Evolutionary conservation across 30 jellyfish, hydroid and myxozoan species (phyloP).

Genomic region (Nemopilema nomurai): DNA sequence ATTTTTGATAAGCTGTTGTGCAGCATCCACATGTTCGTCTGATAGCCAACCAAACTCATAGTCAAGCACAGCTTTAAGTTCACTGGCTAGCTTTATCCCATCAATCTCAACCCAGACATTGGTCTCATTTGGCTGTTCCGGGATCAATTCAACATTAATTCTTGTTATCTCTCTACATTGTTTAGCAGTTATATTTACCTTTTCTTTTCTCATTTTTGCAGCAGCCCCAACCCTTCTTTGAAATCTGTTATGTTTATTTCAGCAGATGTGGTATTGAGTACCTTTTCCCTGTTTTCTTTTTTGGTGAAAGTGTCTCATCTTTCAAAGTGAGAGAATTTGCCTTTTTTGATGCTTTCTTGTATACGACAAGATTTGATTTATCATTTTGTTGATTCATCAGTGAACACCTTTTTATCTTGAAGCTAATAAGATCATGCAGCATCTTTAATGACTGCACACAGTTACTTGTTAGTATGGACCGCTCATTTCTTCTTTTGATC

Average conservation of each 20-base stretch:
- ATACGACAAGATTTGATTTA: neutral
- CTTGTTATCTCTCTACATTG: neutral
- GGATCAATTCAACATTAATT: slow-evolving; percentile 22
- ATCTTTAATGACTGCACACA: slow-evolving; percentile 28
- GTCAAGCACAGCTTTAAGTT: slow-evolving; percentile 11
- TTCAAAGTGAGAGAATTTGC: slow-evolving; percentile 8
- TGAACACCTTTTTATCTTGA: slow-evolving; percentile 7
- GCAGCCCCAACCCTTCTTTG: slow-evolving; percentile 44
- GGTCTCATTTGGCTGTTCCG: neutral
- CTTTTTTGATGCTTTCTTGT: slow-evolving; percentile 10
- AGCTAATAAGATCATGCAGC: slow-evolving; percentile 20
- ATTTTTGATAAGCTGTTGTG: slow-evolving; percentile 15
- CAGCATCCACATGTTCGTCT: slow-evolving; percentile 29
- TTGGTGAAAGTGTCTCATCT: slow-evolving; percentile 18
- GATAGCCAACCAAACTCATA: slow-evolving; percentile 34
- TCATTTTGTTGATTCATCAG: neutral
- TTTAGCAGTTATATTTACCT: neutral
- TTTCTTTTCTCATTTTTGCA: slow-evolving; percentile 15
- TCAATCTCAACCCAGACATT: slow-evolving; percentile 40
- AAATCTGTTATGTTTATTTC: slow-evolving; percentile 19
- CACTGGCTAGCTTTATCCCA: slow-evolving; percentile 10
- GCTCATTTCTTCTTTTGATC: slow-evolving; percentile 7
- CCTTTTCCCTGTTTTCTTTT: slow-evolving; percentile 3
- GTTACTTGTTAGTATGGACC: neutral
- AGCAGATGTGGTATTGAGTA: slow-evolving; percentile 20